A percentile compares a stretch with the other conserved stretches of the same genome.
phyloP scores from a whole-genome alignment of 1,140 invertebrate genomes.

The Bombyx mandarina region DNA sequence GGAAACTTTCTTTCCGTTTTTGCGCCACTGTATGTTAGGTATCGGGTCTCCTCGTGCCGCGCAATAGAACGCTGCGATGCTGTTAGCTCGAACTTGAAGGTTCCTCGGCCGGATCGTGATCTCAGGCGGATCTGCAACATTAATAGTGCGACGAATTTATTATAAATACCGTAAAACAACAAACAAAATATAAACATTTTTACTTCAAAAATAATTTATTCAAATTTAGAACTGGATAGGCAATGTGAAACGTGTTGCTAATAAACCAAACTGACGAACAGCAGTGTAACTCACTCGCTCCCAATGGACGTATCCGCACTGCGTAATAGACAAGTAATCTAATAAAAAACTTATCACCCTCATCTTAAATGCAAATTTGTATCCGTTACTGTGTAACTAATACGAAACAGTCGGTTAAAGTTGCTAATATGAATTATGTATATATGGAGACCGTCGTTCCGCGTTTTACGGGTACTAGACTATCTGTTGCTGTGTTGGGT shows the following conservation, averaged over 20 bases:
- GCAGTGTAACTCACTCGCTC: background rate
- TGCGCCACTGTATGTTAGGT: conserved; percentile 91
- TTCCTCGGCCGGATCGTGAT: conserved; percentile 89
- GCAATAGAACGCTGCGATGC: conserved; percentile 96
- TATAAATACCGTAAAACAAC: no score
- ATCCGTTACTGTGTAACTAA: conserved; percentile 16
- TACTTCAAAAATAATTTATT: no score
- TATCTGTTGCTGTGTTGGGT: conserved; percentile 17
- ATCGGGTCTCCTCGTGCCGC: conserved; percentile 90
- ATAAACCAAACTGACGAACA: no score
- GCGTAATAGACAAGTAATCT: conserved; percentile 9
- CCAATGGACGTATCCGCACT: conserved; percentile 3
- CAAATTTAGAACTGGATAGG: no score
- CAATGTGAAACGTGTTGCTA: no score
- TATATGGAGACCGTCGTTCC: conserved; percentile 8
- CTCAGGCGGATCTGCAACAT: conserved; percentile 87
- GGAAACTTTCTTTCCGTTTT: conserved; percentile 88
- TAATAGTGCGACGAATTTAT: background rate
- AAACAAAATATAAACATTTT: no score
- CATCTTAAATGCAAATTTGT: conserved; percentile 15
- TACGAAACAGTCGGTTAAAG: conserved; percentile 13
- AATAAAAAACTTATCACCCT: conserved; percentile 19
- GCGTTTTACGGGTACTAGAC: conserved; percentile 18
- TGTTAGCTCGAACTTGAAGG: conserved; percentile 89
- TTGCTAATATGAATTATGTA: conserved; percentile 26